These are phyloP conservation scores for Notarius quadriscutis DNA, from an alignment of 2,113 vertebrate genomes.

Conservation along the genomic window DNA sequence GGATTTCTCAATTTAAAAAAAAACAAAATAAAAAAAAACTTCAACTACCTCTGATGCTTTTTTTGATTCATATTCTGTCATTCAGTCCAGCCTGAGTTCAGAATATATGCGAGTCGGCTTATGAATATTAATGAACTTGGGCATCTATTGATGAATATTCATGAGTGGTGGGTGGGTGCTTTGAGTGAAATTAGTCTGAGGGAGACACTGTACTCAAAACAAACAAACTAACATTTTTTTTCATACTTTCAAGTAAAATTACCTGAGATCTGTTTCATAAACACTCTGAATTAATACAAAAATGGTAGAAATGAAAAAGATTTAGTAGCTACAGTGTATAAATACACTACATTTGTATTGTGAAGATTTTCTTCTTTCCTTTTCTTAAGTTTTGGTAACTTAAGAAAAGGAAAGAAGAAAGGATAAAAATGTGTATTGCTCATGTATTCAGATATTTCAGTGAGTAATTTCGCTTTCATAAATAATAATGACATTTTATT, in stretches of 20 bases:
- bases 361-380: neutral
- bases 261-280: neutral
- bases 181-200: neutral
- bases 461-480: neutral
- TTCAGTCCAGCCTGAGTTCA: neutral
- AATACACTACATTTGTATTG: neutral
- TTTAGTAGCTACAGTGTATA: neutral
- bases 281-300: neutral
- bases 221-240: neutral
- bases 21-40: too few relatives aligned
- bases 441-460: neutral
- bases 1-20: too few relatives aligned
- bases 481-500: neutral
- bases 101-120: neutral
- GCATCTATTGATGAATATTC: neutral
- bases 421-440: neutral
- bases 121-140: slow-evolving; percentile 15
- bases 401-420: neutral
- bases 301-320: neutral
- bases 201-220: neutral
- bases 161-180: neutral
- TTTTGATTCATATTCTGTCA: neutral
- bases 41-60: neutral
- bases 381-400: neutral
- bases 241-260: neutral